These are phyloP conservation scores for Vulpes ferrilata DNA, from an alignment of 2,113 vertebrate genomes.

Conservation along the genomic window DNA sequence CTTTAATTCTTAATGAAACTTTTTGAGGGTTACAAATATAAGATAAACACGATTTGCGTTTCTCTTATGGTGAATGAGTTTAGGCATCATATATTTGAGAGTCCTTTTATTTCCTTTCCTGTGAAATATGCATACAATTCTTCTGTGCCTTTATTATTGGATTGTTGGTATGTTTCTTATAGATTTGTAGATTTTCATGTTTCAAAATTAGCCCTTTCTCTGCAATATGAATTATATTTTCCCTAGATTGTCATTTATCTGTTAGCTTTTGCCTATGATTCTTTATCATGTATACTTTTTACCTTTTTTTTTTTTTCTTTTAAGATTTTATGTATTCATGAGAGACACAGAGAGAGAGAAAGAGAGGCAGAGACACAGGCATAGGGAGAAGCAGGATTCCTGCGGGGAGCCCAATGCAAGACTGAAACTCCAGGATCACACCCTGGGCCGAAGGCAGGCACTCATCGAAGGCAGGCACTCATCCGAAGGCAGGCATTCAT, in stretches of 20 bases:
- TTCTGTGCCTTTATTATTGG: slow-evolving; percentile 3
- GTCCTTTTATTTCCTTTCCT: slow-evolving; percentile 46
- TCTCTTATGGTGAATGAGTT: background rate
- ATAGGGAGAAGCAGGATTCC: too few relatives aligned
- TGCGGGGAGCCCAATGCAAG: too few relatives aligned
- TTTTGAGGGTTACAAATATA: background rate
- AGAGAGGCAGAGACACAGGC: too few relatives aligned
- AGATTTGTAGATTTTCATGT: background rate
- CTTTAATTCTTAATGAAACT: background rate
- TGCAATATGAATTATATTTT: slow-evolving; percentile 38
- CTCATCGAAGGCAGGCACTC: too few relatives aligned
- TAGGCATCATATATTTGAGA: background rate
- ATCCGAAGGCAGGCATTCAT: too few relatives aligned
- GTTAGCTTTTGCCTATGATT: background rate
- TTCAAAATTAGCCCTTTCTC: slow-evolving; percentile 12
- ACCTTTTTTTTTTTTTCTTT: background rate
- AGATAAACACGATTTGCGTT: background rate
- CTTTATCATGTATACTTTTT: too few relatives aligned
- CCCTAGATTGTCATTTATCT: background rate
- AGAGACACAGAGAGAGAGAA: background rate
- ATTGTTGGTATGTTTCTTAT: background rate
- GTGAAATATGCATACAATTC: background rate
- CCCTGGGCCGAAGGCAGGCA: too few relatives aligned
- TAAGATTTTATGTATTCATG: background rate
- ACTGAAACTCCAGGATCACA: too few relatives aligned